These are phyloP conservation scores for Platysteira castanea DNA, from an alignment of 2,113 vertebrate species.

Conservation along the genomic window DNA sequence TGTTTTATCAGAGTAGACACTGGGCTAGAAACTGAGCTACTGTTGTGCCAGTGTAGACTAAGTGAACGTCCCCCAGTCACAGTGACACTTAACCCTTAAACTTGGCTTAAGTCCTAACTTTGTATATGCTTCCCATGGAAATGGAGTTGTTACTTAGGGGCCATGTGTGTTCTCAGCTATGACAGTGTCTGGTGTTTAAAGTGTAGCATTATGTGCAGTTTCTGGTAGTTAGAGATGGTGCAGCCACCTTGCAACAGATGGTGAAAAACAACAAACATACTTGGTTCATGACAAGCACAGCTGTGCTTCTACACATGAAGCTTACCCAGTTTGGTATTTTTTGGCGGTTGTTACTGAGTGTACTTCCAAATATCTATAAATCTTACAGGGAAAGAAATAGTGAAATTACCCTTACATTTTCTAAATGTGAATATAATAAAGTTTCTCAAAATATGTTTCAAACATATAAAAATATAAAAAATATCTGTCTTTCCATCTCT, in stretches of 20 bases:
- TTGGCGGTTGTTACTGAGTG: rapidly evolving
- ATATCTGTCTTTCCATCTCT: not conserved
- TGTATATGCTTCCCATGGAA: not conserved
- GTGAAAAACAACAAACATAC: not conserved
- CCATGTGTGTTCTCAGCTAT: not conserved
- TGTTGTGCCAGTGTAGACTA: not conserved
- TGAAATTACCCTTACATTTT: not conserved
- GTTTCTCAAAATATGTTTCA: not conserved
- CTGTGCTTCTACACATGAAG: not conserved
- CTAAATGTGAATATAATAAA: not conserved
- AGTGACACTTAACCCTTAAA: not conserved
- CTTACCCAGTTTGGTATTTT: not conserved
- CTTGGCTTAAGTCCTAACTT: not conserved
- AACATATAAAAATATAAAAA: not conserved
- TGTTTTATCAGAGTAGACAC: not conserved
- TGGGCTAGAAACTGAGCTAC: not conserved
- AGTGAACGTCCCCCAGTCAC: not conserved
- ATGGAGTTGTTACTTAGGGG: not conserved
- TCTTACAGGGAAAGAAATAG: not conserved
- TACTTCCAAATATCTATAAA: not conserved
- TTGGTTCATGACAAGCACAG: not conserved
- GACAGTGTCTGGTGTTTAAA: not conserved
- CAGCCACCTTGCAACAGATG: not conserved
- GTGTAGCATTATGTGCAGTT: not conserved
- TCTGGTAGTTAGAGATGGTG: not conserved